Evolutionary conservation across 2,113 vertebrate genomes (phyloP).

Genomic region (Parotia lawesii): DNA sequence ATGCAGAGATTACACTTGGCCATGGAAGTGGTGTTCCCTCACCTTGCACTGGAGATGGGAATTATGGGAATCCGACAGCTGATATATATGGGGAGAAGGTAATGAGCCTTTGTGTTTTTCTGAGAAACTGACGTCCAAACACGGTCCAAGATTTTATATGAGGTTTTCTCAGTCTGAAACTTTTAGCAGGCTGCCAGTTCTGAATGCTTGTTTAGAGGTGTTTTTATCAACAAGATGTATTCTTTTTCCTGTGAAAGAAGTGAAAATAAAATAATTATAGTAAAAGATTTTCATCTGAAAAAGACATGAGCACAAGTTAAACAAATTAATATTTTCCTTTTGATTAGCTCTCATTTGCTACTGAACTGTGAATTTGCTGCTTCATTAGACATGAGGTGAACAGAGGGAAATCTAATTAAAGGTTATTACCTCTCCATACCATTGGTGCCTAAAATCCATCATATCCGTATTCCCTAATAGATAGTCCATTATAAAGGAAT

Average conservation of each 20-base stretch:
- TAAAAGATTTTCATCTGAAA: neutral
- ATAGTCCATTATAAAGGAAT: neutral
- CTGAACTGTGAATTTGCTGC: slow-evolving; percentile 33
- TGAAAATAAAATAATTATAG: slow-evolving; percentile 18
- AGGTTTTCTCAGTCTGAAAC: neutral
- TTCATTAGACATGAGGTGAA: slow-evolving; percentile 8
- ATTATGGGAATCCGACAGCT: neutral
- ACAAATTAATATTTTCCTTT: slow-evolving; percentile 9
- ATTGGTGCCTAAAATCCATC: neutral
- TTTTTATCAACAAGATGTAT: neutral
- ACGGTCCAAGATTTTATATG: neutral
- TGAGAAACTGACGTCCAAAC: neutral
- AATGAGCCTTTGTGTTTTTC: neutral
- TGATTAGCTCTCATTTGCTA: slow-evolving; percentile 14
- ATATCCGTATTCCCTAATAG: neutral
- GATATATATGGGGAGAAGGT: neutral
- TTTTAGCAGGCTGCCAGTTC: neutral
- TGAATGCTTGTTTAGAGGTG: neutral
- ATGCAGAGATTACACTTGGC: neutral
- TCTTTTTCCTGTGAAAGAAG: slow-evolving; percentile 15
- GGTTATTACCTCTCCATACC: neutral
- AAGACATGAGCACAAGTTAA: neutral
- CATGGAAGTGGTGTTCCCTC: neutral
- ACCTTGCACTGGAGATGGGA: neutral
- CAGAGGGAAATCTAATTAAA: slow-evolving; percentile 23